Evolutionary conservation across 2,888 invertebrate species (phyloP), one percentile per base, ranked within the genome.

Genomic region (Brachyptera risi): DNA sequence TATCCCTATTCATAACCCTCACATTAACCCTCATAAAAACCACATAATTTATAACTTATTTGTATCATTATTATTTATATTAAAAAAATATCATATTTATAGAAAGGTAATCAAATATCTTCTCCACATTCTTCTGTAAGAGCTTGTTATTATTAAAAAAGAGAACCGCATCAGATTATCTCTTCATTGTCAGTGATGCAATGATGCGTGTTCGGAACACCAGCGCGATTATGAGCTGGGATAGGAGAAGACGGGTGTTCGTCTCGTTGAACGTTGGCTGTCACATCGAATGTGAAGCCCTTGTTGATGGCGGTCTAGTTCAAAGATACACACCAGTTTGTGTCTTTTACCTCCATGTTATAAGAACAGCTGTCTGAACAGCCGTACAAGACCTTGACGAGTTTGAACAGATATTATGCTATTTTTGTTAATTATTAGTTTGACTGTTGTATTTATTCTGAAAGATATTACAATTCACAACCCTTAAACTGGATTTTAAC

Each of bases 241-340:
- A 15, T 13, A 13, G 38, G 38, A 13, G 3, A 13, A 31, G 11
- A 13, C 38, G 38, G 13, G 38, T 38, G 38, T 11, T n/a, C n/a
- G n/a, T n/a, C n/a, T n/a, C 31, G 31, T 11, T 44, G 31, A 27
- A 26, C 31, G 56, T 27, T 44, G 5, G n/a, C 61, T 56, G 61
- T 61, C 61, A 61, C 49, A 24, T 38, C 56, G 49, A 37, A 61
- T 61, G 42, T 17, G 26, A 17, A 37, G 24, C 24, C 47, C 2
- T 2, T 23, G 15, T 49, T 61, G 61, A 61, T 56, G 61, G 37
- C 61, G 61, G 61, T 57, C 9, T n/a, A 13, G n/a, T 17, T 47
- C 56, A 59, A 59, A 49, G 40, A 21, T 1, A n/a, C 42, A 13
- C 11, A 13, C 44, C 47, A 49, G 26, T n/a, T n/a, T n/a, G n/a